Evolutionary conservation across 2,113 vertebrate species (phyloP), one percentile per base, ranked within the genome.

Genomic region (Rana temporaria): DNA sequence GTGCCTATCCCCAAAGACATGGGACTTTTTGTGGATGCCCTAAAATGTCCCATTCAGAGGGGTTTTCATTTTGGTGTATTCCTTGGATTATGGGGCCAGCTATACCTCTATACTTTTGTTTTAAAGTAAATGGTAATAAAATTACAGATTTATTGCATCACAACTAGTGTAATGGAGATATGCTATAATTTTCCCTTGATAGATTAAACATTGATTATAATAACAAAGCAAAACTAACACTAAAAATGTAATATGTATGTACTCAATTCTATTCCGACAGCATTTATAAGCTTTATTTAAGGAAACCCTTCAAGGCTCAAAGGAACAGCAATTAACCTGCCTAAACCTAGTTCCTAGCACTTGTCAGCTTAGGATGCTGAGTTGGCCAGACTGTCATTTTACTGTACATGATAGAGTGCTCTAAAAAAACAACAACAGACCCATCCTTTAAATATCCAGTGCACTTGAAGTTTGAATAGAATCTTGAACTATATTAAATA

Each of bases 231-330:
- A 38, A 38, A 38, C 4, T 38, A 38, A 38, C 7, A 38, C 34
- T 38, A 38, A 38, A 72, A 72, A 55, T 72, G 69, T 24, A 26
- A 11, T 56, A 60, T 72, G 72, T 42, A 63, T 64, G 59, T 71
- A 26, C 72, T 64, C 11, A 72, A 24, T 20, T 81, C 18, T 62
- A 34, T 57, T 63, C 24, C 72, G 79, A 72, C 67, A 72, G 79
- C 68, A 55, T 17, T 81, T 73, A 73, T 81, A 73, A 81, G 79
- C 34, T 72, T 81, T 73, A 81, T 81, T 81, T 81, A 55, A 34
- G 64, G 79, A 24, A 72, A 81, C 55, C 22, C 26, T 72, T 32
- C 26, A 34, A 72, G 68, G 17, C 79, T 64, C 79, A 72, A 57
- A 69, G 78, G 68, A 81, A n/a, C 20, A 81, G 59, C 38, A 81